Evolutionary conservation across 2,797 vertebrate species (phyloP), one percentile per base, ranked within the genome.

Genomic region (Amniataba percoides): DNA sequence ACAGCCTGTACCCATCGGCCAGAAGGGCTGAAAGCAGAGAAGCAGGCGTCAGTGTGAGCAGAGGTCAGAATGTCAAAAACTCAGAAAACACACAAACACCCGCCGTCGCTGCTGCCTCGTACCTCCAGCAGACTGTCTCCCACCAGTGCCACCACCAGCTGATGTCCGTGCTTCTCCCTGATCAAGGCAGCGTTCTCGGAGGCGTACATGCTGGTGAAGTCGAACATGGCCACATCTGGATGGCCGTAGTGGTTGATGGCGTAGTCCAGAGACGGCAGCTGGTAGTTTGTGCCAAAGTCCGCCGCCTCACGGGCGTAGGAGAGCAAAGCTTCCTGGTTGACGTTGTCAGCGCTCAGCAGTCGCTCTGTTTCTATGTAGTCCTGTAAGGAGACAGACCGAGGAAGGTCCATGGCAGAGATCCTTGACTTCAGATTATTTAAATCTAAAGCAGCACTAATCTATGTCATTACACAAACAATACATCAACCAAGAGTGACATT

Each of bases 1-100:
- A 83, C 98, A 99, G 14, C 98, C 98, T 0, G 98, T 99, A 1
- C 98, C 98, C 98, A 99, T 99, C 0, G 98, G 98, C 98, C 98
- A 99, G 93, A 99, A 99, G 2, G 98, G 98, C 98, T 99, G 86
- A 2, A 90, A 75, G 68, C n/a, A 43, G 10, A 85, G 57, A 83
- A 61, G 27, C 68, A 1, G 5, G 36, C 13, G 72, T 64, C 55
- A 70, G 69, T 3, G 25, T 36, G 13, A 42, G 60, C 14, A 59
- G 9, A 48, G 3, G 3, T 16, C 10, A 42, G 58, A 34, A 13
- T 27, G 39, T 71, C 48, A 59, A n/a, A 61, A 59, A 23, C 19
- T 61, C 40, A 18, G 39, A 57, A 14, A n/a, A 45, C 23, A 48
- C 49, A 19, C 19, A 42, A 23, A 61, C 25, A 13, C 15, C 45